Evolutionary conservation across 1,140 invertebrate species (phyloP), one percentile per base, ranked within the genome.

Genomic region (Dreissena rostriformis): DNA sequence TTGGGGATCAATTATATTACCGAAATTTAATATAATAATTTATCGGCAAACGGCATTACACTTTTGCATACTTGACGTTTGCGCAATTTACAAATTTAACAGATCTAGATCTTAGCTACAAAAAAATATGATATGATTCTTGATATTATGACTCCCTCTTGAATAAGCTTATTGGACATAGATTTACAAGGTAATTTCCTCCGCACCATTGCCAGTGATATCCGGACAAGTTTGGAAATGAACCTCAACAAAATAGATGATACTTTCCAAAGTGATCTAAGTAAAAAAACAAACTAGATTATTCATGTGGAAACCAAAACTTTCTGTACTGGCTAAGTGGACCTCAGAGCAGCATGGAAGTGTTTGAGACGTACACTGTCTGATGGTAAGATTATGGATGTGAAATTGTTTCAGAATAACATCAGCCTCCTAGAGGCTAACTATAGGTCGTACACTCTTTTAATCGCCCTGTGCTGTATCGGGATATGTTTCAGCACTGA

Each of bases 231-330:
- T 24, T 28, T 80, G 14, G 67, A 80, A 71, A 14, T 49, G 14
- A 61, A 71, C 15, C 0, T 22, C 11, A 71, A 80, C 22, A 22
- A 28, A 28, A 26, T 22, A 19, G 55, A 57, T 5, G 70, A n/a
- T 2, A 24, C 22, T 0, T 53, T 82, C 61, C 14, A 57, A 17
- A n/a, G 77, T 15, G 74, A 86, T n/a, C 24, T 86, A 10, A n/a
- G 57, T n/a, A n/a, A 29, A 57, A 75, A n/a, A 86, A 86, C 39
- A 28, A 51, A 10, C 28, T 86, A 5, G n/a, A 22, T 11, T 65
- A 49, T 26, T 28, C 17, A 4, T 86, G 84, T 82, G 51, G 53
- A 26, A 24, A 24, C 7, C 26, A 26, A 51, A 49, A 65, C 0
- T 86, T 78, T 66, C 15, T 73, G 17, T 17, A 57, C 26, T 79